phyloP scores from a whole-genome alignment of 2,888 invertebrate species.

The Homarus gammarus region DNA sequence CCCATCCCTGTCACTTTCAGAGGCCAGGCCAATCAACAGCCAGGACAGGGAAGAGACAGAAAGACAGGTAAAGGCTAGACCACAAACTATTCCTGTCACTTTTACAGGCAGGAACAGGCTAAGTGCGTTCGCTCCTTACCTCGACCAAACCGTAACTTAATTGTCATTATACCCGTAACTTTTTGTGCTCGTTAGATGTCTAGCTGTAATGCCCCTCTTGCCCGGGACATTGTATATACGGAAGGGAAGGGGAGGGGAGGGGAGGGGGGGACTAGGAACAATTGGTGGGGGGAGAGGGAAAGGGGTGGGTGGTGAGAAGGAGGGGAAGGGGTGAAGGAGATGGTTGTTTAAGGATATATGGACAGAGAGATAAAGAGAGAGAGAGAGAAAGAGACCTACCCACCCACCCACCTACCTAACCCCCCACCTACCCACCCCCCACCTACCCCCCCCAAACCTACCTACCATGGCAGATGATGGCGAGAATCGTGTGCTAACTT shows the following conservation, averaged over 20 bases:
- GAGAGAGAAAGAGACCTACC: background rate
- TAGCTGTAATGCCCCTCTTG: background rate
- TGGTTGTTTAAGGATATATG: no score
- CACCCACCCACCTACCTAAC: no score
- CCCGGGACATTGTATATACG: constrained; percentile 5
- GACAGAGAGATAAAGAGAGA: background rate
- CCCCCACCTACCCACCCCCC: no score
- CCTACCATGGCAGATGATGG: background rate
- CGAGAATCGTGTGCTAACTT: background rate
- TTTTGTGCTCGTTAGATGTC: constrained; percentile 23
- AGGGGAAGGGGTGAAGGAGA: background rate
- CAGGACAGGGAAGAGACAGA: no score
- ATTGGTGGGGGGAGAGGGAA: background rate
- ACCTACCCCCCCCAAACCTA: no score
- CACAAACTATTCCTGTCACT: background rate
- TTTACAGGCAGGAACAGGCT: background rate
- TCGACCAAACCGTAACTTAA: constrained; percentile 8
- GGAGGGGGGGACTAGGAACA: no score
- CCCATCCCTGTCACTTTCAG: constrained; percentile 2
- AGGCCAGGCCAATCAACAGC: no score
- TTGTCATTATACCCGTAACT: constrained; percentile 29
- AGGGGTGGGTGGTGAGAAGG: background rate
- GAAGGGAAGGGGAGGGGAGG: background rate
- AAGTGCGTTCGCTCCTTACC: constrained; percentile 18
- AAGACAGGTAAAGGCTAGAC: no score